Evolutionary conservation across 2,113 vertebrate genomes (phyloP).

Genomic region (Alces alces): DNA sequence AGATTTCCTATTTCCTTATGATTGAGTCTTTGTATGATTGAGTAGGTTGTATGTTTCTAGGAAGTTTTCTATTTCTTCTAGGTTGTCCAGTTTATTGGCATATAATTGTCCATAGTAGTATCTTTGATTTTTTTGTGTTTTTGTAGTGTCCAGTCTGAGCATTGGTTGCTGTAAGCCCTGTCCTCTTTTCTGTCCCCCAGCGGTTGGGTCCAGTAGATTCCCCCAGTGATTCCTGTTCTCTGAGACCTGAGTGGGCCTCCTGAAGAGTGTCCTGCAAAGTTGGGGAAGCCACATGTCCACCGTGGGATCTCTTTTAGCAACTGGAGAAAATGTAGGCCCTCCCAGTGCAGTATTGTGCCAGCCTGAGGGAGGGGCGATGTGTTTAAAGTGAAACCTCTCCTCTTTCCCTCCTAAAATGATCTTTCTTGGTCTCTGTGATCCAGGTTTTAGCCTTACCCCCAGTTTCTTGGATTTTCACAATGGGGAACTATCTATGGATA

Average conservation of each 20-base stretch:
- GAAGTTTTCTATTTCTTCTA: neutral
- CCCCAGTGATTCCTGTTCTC: neutral
- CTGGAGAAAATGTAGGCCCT: neutral
- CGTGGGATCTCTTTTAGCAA: neutral
- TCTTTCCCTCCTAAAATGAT: neutral
- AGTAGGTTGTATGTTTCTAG: neutral
- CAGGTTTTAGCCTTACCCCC: neutral
- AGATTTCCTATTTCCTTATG: neutral
- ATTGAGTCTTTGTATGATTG: neutral
- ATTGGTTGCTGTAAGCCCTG: neutral
- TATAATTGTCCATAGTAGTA: neutral
- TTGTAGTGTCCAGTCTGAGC: neutral
- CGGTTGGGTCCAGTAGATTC: neutral
- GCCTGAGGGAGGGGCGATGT: neutral
- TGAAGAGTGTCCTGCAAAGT: neutral
- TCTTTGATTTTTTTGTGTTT: neutral
- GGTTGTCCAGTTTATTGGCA: neutral
- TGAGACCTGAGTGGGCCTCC: neutral
- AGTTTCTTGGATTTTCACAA: neutral
- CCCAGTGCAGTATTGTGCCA: neutral
- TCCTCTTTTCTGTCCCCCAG: neutral
- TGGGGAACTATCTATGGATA: neutral
- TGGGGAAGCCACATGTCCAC: neutral
- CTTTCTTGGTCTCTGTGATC: neutral
- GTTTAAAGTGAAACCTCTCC: neutral